Evolutionary conservation across 2,113 vertebrate species (phyloP), one percentile per base, ranked within the genome.

Genomic region (Psilopsiagon aymara): DNA sequence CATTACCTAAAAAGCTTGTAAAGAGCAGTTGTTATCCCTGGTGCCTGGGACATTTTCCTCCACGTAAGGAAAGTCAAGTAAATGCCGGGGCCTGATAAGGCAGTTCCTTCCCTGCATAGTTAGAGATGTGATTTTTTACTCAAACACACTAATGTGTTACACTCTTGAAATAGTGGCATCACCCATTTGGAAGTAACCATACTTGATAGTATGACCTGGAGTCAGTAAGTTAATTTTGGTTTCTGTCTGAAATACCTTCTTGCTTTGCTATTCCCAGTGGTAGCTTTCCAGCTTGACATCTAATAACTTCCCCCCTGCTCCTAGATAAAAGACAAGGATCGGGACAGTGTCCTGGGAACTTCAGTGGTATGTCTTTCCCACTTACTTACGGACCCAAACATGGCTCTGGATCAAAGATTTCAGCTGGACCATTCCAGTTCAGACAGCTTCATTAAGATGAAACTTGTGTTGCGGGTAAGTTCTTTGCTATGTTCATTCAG

Each of bases 391-490:
- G 84, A 79, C 15, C 97, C 98, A 1, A 91, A 98, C 90, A 98
- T 99, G 97, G 98, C 96, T 9, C 86, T 99, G 23, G 99, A 99
- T 89, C 98, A 99, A 96, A 97, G 96, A 73, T 99, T 99, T 93
- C 97, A 75, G 80, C 98, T 99, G 92, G 98, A 99, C 86, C 98
- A 98, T 86, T 99, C 99, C 1, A 99, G 99, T 80, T 96, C 98
- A 82, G 98, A 98, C 97, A 99, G 99, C 96, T 98, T 98, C 90
- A 97, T 99, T 96, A 99, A 99, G 95, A 98, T 99, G 97, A 99
- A 99, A 96, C 98, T 98, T 75, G 98, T 99, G 27, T 98, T 99
- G 43, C 97, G 99, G 97, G 99, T 99, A 91, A 95, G 97, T 51
- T 73, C 39, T 90, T 53, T 71, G 35, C 70, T 14, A 0, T 19